Evolutionary conservation across 1,140 invertebrate species (phyloP).

Genomic region (Anastrepha obliqua): DNA sequence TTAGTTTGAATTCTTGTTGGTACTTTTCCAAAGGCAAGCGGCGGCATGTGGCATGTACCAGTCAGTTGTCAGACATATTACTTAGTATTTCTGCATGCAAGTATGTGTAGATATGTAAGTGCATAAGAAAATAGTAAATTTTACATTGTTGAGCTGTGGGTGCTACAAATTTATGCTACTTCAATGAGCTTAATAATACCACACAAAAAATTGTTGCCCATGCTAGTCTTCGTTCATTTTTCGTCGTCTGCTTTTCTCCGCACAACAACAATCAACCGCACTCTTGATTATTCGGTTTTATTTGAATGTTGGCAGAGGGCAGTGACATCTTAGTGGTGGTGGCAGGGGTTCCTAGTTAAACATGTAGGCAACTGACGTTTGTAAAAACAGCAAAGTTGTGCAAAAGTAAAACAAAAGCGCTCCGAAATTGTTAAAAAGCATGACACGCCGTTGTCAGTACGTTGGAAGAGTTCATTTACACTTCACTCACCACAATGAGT

Average conservation of each 20-base stretch:
- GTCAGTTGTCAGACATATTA: conserved; percentile 37
- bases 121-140: neutral
- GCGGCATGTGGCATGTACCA: neutral
- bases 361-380: neutral
- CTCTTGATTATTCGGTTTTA: neutral
- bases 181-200: conserved; percentile 47
- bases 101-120: neutral
- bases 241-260: neutral
- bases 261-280: neutral
- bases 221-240: neutral
- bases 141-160: conserved; percentile 26
- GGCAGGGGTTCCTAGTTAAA: neutral
- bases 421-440: neutral
- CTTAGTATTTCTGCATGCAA: neutral
- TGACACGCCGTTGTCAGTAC: conserved; percentile 4
- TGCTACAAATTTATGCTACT: conserved; percentile 50
- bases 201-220: conserved; percentile 1
- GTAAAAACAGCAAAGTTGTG: neutral
- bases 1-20: conserved; percentile 17
- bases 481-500: neutral
- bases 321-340: conserved; percentile 2
- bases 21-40: neutral
- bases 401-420: conserved; percentile 3
- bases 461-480: neutral
- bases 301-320: neutral